Evolutionary conservation across 2,888 invertebrate genomes (phyloP).

Genomic region (Mythimna ferrago): DNA sequence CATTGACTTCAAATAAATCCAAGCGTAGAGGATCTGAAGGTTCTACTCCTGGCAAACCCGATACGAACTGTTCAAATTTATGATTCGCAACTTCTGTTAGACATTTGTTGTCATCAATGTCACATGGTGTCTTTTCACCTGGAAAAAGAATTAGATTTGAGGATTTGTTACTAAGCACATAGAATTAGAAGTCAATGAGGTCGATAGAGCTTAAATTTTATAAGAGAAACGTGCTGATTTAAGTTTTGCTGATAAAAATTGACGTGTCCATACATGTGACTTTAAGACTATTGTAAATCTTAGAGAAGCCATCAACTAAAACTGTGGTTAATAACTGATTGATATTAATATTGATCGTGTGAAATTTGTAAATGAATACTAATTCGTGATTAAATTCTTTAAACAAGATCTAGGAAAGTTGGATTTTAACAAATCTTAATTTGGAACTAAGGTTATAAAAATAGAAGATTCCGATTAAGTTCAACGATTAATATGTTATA

Average conservation of each 20-base stretch:
- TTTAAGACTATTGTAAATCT: background rate
- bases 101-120: conserved; percentile 17
- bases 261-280: background rate
- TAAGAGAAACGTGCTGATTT: no score
- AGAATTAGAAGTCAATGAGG: background rate
- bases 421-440: no score
- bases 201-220: no score
- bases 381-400: no score
- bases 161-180: background rate
- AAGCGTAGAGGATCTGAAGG: conserved; percentile 28
- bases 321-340: background rate
- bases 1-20: background rate
- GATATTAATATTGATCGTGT: background rate
- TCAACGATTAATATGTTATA: no score
- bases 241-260: background rate
- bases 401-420: no score
- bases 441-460: background rate
- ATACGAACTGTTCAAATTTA: background rate
- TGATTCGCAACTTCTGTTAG: conserved; percentile 2
- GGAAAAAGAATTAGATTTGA: background rate
- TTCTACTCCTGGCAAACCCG: conserved; percentile 20
- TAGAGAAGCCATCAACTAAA: background rate
- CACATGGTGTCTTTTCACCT: conserved; percentile 23
- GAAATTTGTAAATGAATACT: background rate
- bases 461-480: background rate